Evolutionary conservation across 2,797 vertebrate genomes (phyloP).

Genomic region (Hypotaenidia okinawae): DNA sequence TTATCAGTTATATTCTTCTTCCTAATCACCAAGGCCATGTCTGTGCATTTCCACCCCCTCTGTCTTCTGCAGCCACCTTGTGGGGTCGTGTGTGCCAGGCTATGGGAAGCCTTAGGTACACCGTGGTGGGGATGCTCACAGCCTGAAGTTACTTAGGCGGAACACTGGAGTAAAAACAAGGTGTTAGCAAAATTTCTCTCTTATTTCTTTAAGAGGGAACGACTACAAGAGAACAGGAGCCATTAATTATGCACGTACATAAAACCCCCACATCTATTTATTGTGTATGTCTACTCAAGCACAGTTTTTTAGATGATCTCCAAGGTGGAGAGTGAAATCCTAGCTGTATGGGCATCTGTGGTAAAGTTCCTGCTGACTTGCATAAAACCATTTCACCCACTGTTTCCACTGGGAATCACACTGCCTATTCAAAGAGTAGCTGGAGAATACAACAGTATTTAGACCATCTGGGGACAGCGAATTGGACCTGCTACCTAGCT

Average conservation of each 20-base stretch:
- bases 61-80: not conserved
- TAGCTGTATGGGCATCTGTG: not conserved
- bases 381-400: not conserved
- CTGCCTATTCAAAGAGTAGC: not conserved
- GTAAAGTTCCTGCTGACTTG: not conserved
- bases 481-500: not conserved
- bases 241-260: accelerated
- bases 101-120: not conserved
- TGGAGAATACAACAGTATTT: not conserved
- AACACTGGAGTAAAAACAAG: not conserved
- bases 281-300: accelerated
- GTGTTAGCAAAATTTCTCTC: not conserved
- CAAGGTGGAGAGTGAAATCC: not conserved
- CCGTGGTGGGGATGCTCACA: accelerated
- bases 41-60: not conserved
- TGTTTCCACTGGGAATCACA: not conserved
- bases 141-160: not conserved
- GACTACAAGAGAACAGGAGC: not conserved
- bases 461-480: conserved; percentile 15
- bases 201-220: not conserved
- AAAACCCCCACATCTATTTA: no score
- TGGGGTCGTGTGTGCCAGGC: accelerated
- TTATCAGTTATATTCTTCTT: not conserved
- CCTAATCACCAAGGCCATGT: not conserved
- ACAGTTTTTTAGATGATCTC: not conserved